Evolutionary conservation across 2,113 vertebrate genomes (phyloP), one percentile per base, ranked within the genome.

Genomic region (Geococcyx californianus): DNA sequence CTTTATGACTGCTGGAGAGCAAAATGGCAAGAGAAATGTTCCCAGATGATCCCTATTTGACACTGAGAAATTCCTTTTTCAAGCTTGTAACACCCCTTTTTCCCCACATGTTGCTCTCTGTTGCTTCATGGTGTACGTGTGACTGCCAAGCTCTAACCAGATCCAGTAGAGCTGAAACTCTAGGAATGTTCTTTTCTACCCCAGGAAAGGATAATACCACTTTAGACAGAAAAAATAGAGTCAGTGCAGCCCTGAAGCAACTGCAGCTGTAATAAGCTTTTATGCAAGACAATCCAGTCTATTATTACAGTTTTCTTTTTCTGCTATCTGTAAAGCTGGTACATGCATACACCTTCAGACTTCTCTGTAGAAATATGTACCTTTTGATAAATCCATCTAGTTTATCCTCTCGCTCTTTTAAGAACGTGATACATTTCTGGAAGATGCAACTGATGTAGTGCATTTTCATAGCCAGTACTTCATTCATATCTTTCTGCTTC

Each of bases 391-490:
- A 98, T 10, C 98, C 97, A 1, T 99, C 99, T 83, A 99, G 90
- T 69, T 99, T 98, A 94, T 99, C 98, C n/a, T 99, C 98, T 14
- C 98, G 97, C 40, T 99, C 99, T 74, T 98, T 99, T 67, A 99
- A 97, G 97, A 99, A 99, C 9, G 91, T 97, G 55, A 97, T 95
- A 29, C 99, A 99, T 91, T 99, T 99, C 86, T 99, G 98, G 88
- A 99, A 98, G 96, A 99, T 97, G 49, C 99, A 99, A 93, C 99
- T 99, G 96, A 99, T 98, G 94, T 99, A 99, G 96, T 99, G 99
- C 99, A 99, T 99, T 98, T 99, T 99, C 98, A 99, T 98, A 92
- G 99, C 99, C 81, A 99, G 97, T n/a, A 99, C 99, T 98, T 99
- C 99, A 80, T 99, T 99, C 99, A 99, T 99, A 67, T 99, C 99